These are phyloP conservation scores for Thereva unica DNA, from an alignment of 2,888 invertebrate species.

Conservation along the genomic window DNA sequence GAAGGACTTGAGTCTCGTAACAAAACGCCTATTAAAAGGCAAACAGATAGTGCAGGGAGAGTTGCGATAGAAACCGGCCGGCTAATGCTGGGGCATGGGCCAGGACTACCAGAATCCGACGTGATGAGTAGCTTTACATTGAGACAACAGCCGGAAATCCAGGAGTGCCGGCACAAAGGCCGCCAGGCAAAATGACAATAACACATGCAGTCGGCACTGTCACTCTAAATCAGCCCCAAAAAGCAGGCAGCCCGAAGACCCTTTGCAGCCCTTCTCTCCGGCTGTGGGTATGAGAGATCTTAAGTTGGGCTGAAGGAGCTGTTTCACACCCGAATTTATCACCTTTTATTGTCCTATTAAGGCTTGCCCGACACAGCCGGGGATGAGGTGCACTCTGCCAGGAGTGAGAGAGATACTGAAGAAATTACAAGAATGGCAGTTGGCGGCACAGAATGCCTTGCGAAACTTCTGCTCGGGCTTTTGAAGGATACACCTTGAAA, in stretches of 20 bases:
- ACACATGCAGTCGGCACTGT: slow-evolving; percentile 34
- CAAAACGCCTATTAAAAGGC: slow-evolving; percentile 28
- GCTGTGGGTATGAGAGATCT: slow-evolving; percentile 3
- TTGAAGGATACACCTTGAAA: slow-evolving; percentile 33
- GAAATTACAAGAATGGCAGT: too few species aligned
- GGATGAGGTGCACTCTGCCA: not conserved
- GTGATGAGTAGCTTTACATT: slow-evolving; percentile 13
- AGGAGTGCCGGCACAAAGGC: slow-evolving; percentile 18
- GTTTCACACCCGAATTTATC: slow-evolving; percentile 31
- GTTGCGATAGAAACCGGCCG: slow-evolving; percentile 9
- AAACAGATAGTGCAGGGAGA: slow-evolving; percentile 6
- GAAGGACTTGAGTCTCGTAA: slow-evolving; percentile 24
- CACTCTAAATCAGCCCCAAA: slow-evolving; percentile 24
- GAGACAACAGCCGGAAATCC: slow-evolving; percentile 15
- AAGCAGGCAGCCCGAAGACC: not conserved
- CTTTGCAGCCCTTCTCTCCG: slow-evolving; percentile 1
- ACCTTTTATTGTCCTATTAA: slow-evolving; percentile 32
- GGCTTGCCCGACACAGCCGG: not conserved
- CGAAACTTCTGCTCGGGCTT: slow-evolving; percentile 11
- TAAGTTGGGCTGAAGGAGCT: slow-evolving; percentile 16
- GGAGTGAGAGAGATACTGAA: not conserved
- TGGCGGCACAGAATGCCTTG: slow-evolving; percentile 3
- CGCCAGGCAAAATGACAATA: slow-evolving; percentile 28
- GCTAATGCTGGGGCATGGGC: too few species aligned
- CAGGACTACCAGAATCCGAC: not conserved